These are phyloP conservation scores for Neoseiulus cucumeris DNA, from an alignment of 1,140 invertebrate genomes.

Conservation along the genomic window DNA sequence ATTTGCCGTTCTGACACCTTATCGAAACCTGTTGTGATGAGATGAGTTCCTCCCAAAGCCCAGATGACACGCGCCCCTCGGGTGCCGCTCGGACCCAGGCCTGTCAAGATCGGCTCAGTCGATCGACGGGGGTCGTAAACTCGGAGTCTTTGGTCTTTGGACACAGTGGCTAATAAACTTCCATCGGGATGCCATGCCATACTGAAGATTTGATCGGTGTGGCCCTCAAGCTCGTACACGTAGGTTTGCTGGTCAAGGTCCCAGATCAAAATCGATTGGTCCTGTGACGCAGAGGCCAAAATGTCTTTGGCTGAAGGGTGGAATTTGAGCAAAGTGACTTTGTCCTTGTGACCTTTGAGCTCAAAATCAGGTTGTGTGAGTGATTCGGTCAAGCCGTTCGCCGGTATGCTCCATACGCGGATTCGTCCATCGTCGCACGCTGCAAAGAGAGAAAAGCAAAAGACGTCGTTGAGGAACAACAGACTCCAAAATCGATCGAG, in stretches of 20 bases:
- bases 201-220: conserved; percentile 43
- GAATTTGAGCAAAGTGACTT: conserved; percentile 73
- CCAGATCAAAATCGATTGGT: conserved; percentile 71
- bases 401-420: conserved; percentile 54
- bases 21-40: conserved; percentile 73
- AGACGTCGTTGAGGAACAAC: background rate
- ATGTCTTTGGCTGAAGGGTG: conserved; percentile 69
- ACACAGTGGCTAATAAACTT: conserved; percentile 55
- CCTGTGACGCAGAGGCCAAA: conserved; percentile 62
- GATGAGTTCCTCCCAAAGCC: conserved; percentile 58
- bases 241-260: conserved; percentile 28
- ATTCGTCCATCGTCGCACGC: conserved; percentile 78
- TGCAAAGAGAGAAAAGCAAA: conserved; percentile 22
- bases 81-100: conserved; percentile 59
- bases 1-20: conserved; percentile 76
- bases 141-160: conserved; percentile 67
- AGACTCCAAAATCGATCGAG: background rate
- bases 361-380: conserved; percentile 37
- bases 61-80: conserved; percentile 67
- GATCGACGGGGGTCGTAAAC: conserved; percentile 50
- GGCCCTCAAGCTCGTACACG: conserved; percentile 33
- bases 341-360: conserved; percentile 56
- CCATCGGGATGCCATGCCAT: conserved; percentile 78
- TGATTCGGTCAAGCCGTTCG: conserved; percentile 45
- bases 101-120: conserved; percentile 44